A percentile compares a stretch with the other conserved stretches of the same genome.
Conservation (phyloP, 2,888 invertebrate genomes). For the Caenorhabditis doughertyi region DNA sequence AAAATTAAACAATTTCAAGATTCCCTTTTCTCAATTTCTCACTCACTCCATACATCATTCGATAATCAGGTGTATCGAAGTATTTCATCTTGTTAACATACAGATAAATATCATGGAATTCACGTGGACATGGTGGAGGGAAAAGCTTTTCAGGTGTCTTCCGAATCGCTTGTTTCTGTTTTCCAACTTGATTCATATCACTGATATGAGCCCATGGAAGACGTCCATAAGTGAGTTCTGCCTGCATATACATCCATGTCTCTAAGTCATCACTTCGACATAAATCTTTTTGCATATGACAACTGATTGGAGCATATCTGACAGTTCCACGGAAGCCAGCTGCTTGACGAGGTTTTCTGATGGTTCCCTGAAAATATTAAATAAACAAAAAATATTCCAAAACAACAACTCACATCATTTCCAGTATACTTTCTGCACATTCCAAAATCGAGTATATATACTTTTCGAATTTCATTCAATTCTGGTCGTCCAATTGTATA, state of each 20-base stretch:
- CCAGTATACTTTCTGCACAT: constrained; percentile 71
- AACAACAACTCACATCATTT: constrained; percentile 29
- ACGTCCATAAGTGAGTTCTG: constrained; percentile 73
- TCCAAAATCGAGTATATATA: constrained; percentile 75
- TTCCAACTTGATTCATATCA: constrained; percentile 78
- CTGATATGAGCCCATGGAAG: constrained; percentile 76
- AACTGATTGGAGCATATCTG: constrained; percentile 79
- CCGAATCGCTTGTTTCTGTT: constrained; percentile 73
- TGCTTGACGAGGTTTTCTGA: constrained; percentile 78
- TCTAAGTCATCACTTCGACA: constrained; percentile 72
- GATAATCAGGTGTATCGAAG: constrained; percentile 80
- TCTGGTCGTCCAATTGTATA: constrained; percentile 18
- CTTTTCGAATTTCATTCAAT: constrained; percentile 62
- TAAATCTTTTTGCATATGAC: constrained; percentile 77
- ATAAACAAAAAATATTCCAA: background rate
- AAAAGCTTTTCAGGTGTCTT: constrained; percentile 66
- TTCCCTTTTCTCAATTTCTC: background rate
- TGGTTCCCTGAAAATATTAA: constrained; percentile 68
- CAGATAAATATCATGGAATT: constrained; percentile 45
- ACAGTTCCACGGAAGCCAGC: constrained; percentile 81
- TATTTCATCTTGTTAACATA: constrained; percentile 69
- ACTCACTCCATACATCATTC: constrained; percentile 66
- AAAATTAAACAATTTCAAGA: background rate
- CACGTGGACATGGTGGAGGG: constrained; percentile 67
- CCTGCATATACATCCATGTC: constrained; percentile 76